A percentile compares a stretch with the other conserved stretches of the same genome.
Evolutionary conservation across 2,888 invertebrate genomes (phyloP).

Genomic region (Andrena flavipes): DNA sequence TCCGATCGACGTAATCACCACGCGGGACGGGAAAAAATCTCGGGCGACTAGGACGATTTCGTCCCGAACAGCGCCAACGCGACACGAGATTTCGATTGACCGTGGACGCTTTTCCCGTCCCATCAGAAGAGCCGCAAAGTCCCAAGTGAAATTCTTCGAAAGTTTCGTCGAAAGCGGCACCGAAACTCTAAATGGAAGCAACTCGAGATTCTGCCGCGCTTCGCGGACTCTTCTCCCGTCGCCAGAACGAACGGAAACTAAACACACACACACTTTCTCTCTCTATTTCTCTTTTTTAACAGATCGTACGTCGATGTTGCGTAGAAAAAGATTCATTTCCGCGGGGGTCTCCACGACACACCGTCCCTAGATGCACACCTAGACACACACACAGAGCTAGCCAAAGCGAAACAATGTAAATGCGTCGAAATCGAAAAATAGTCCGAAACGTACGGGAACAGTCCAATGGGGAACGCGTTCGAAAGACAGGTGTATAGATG

Average conservation of each 20-base stretch:
- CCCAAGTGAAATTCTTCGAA: background rate
- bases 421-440: constrained; percentile 60
- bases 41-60: background rate
- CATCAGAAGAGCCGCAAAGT: background rate
- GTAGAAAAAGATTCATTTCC: background rate
- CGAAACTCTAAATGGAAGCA: constrained; percentile 43
- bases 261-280: background rate
- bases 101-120: background rate
- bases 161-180: constrained; percentile 11
- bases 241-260: constrained; percentile 4
- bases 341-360: constrained; percentile 1
- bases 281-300: background rate
- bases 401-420: constrained; percentile 54
- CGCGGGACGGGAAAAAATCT: background rate
- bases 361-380: constrained; percentile 12
- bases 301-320: background rate
- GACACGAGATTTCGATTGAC: background rate
- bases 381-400: constrained; percentile 19
- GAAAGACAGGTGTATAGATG: constrained; percentile 6
- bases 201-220: constrained; percentile 10
- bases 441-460: constrained; percentile 47
- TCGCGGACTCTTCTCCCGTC: background rate
- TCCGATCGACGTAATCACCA: background rate
- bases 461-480: constrained; percentile 45
- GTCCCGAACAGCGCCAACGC: no score